phyloP scores from a whole-genome alignment of 1,140 invertebrate species.

The Medauroidea extradentata region DNA sequence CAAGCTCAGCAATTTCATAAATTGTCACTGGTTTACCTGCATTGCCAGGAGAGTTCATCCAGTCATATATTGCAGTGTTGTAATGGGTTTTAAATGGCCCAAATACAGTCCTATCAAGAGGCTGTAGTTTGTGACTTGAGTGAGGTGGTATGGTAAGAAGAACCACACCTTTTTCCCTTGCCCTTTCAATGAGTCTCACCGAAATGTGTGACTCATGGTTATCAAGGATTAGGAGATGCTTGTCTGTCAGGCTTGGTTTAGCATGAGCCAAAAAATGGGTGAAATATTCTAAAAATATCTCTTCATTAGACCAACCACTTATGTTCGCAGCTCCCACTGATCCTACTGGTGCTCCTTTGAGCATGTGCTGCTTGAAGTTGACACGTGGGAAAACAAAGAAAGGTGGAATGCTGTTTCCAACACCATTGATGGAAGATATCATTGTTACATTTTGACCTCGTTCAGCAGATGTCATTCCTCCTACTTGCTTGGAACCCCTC shows the following conservation, averaged over 20 bases:
- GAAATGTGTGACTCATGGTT: conserved; percentile 22
- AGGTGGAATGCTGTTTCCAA: conserved; percentile 22
- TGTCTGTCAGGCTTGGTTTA: conserved; percentile 2
- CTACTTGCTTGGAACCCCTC: conserved; percentile 38
- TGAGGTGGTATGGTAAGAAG: not conserved
- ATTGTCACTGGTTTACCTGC: too few species aligned
- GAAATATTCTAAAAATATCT: conserved; percentile 10
- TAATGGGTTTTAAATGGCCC: too few species aligned
- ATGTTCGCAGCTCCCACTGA: conserved; percentile 5
- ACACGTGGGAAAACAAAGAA: conserved; percentile 35
- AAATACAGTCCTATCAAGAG: too few species aligned
- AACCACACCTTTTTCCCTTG: conserved; percentile 14
- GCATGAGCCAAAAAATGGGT: conserved; percentile 7
- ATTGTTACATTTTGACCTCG: conserved; percentile 40
- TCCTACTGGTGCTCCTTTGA: conserved; percentile 9
- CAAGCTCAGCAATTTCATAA: too few species aligned
- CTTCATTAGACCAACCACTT: conserved; percentile 18
- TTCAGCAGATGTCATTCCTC: conserved; percentile 37
- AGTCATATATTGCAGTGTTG: too few species aligned
- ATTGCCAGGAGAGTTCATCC: too few species aligned
- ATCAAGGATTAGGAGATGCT: conserved; percentile 18
- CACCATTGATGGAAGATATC: conserved; percentile 21
- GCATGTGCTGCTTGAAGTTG: conserved; percentile 23
- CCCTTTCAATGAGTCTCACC: conserved; percentile 1
- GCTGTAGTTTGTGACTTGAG: not conserved